Base-by-base conservation (phyloP, 2,888 invertebrate genomes). In the Cepaea hortensis region DNA sequence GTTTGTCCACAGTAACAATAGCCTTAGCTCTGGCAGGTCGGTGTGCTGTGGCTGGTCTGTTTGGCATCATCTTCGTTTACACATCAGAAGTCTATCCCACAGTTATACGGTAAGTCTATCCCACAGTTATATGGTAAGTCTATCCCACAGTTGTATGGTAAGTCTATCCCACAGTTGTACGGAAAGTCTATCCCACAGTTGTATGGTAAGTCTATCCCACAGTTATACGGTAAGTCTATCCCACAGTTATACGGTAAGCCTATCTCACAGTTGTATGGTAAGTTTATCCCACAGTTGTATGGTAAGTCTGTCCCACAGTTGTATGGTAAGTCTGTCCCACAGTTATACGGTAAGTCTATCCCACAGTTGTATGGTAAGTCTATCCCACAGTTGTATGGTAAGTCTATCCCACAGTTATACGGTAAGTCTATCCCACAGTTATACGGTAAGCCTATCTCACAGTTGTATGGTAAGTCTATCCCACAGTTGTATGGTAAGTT, bases 11-110 rank as follows among this genome's bases (percentile, higher is more conserved):
- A 73, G 68, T 88, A 5, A 85, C 88, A 11, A 90, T 90, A 3
- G 91, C 88, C 7, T 88, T 92, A 90, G 91, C 93, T 88, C 89
- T 95, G 55, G 86, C 95, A 18, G 95, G 95, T 5, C 95, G 95
- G 92, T 94, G 95, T 85, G 92, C 94, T 20, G 94, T 95, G 86
- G 95, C 95, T 11, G 95, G 95, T 62, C 92, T 95, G 62, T 95
- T 95, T 90, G 95, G 95, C 85, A 93, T 95, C 62, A 94, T 95
- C 79, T 93, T 93, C 85, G 91, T 94, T 62, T 94, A 93, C 90
- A 93, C 93, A 4, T 93, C 93, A 11, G 94, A 94, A 88, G 89
- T 94, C 5, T 94, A 93, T 87, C 94, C 94, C 1, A 94, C 94
- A 13, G 91, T 93, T 72, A 92, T 94, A 80, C 91, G 93, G 93